These are phyloP conservation scores for Araneus ventricosus DNA, from an alignment of 1,140 invertebrate genomes.

Conservation along the genomic window DNA sequence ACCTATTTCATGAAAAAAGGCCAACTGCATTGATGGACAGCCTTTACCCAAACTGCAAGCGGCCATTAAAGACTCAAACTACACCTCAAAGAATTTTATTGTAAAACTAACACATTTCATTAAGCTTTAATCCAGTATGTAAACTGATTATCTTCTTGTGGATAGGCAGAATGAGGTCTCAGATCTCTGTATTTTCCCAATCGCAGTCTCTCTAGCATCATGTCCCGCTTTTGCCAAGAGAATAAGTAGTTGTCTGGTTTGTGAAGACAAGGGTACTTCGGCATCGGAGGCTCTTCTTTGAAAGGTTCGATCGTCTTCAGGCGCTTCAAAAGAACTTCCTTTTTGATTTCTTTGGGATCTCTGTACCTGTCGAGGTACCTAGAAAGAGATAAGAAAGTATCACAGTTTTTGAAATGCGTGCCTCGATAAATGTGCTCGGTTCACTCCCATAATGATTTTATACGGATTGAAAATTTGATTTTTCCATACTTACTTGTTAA, in stretches of 20 bases:
- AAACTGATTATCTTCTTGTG: slow-evolving; percentile 67
- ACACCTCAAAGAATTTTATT: neutral
- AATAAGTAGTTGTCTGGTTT: slow-evolving; percentile 82
- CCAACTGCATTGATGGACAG: too few species aligned
- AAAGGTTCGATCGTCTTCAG: slow-evolving; percentile 90
- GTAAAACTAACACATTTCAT: neutral
- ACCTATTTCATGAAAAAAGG: too few species aligned
- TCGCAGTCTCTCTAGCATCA: slow-evolving; percentile 76
- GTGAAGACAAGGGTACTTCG: slow-evolving; percentile 88
- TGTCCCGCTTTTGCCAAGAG: slow-evolving; percentile 85
- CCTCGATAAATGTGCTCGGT: too few species aligned
- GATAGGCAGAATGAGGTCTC: slow-evolving; percentile 76
- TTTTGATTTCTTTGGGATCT: slow-evolving; percentile 91
- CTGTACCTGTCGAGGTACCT: slow-evolving; percentile 94
- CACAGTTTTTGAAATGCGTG: too few species aligned
- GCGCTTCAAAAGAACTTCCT: slow-evolving; percentile 91
- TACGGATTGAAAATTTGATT: too few species aligned
- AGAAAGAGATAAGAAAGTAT: slow-evolving; percentile 58
- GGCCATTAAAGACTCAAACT: too few species aligned
- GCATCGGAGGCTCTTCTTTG: slow-evolving; percentile 80
- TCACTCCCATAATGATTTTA: too few species aligned
- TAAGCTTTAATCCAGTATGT: neutral
- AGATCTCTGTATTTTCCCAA: slow-evolving; percentile 79
- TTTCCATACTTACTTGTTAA: slow-evolving; percentile 83
- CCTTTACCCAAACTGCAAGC: too few species aligned